Base-by-base conservation (phyloP, 1,140 invertebrate species). In the Paralvinella palmiformis region DNA sequence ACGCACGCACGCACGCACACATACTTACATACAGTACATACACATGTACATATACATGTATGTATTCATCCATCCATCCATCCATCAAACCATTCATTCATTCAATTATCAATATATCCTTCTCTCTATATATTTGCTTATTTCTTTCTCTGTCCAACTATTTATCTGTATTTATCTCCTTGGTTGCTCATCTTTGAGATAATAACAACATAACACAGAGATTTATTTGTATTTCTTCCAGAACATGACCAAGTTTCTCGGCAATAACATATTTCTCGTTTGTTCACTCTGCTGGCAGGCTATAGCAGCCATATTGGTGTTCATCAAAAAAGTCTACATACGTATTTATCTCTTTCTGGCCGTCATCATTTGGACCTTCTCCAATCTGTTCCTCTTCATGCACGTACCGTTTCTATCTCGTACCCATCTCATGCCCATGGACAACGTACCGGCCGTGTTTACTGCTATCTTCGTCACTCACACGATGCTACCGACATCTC, bases 331-430 rank as follows among this genome's bases (percentile, higher is more conserved):
- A 10, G 55, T 57, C 6, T 57, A 57, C 55, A 6, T 7, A 3
- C 55, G 55, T 32, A 13, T 4, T n/a, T 31, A 22, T 20, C 33
- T 31, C 55, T 20, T 89, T 76, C 87, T 87, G 57, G 88, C 90
- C 69, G 85, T 91, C 33, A 87, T 88, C 55, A 84, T 90, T 45
- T 90, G 88, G 73, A 82, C 91, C 36, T 81, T 89, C 2, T 77
- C 91, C 29, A 85, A 90, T 71, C 74, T 87, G 64, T 68, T 86
- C 22, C 84, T 90, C 6, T 57, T 10, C 55, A 22, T 32, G n/a
- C n/a, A n/a, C 55, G 29, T 22, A 32, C 27, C 13, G 13, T 24
- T 36, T 7, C 24, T 60, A 5, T 22, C 33, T 22, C 33, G 31
- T 24, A 32, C 1, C 7, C 0, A n/a, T 22, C 13, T 60, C 33